A percentile compares a stretch with the other conserved stretches of the same genome.
These are phyloP conservation scores for Itoplectis maculator DNA, from an alignment of 2,888 invertebrate species.

Conservation along the genomic window DNA sequence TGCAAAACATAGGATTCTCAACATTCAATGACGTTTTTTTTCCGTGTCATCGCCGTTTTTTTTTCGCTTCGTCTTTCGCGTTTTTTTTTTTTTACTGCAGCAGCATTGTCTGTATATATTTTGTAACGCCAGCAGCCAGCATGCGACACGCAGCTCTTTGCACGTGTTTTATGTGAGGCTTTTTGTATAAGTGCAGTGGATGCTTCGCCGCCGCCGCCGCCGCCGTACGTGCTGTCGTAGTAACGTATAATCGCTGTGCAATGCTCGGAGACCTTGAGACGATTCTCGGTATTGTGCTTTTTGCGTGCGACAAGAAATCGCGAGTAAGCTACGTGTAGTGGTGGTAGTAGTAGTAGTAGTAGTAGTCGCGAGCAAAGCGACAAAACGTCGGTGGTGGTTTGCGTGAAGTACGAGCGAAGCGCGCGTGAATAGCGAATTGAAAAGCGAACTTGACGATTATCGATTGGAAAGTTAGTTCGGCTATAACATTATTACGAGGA, in stretches of 20 bases:
- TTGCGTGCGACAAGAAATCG: conserved; percentile 23
- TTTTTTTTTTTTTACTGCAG: background rate
- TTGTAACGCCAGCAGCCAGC: conserved; percentile 78
- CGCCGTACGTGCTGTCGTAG: conserved; percentile 35
- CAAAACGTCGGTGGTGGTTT: background rate
- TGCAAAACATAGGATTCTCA: conserved; percentile 76
- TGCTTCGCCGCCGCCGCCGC: conserved; percentile 10
- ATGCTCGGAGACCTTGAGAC: conserved; percentile 17
- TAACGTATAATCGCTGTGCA: conserved; percentile 17
- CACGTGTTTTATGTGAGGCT: conserved; percentile 31
- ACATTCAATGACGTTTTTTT: conserved; percentile 73
- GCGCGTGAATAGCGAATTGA: conserved; percentile 14
- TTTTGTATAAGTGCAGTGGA: conserved; percentile 52
- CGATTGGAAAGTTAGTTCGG: conserved; percentile 31
- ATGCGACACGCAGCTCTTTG: conserved; percentile 79
- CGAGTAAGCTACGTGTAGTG: background rate
- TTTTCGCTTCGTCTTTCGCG: conserved; percentile 30
- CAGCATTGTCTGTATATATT: conserved; percentile 5
- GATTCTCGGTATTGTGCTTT: conserved; percentile 1
- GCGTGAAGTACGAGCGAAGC: background rate
- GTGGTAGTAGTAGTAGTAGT: too few species aligned
- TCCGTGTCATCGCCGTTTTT: conserved; percentile 61
- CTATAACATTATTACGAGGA: conserved; percentile 33
- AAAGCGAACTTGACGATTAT: conserved; percentile 23
- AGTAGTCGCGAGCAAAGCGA: too few species aligned